Evolutionary conservation across 2,888 invertebrate genomes (phyloP), one percentile per base, ranked within the genome.

Genomic region (Patella pellucida): DNA sequence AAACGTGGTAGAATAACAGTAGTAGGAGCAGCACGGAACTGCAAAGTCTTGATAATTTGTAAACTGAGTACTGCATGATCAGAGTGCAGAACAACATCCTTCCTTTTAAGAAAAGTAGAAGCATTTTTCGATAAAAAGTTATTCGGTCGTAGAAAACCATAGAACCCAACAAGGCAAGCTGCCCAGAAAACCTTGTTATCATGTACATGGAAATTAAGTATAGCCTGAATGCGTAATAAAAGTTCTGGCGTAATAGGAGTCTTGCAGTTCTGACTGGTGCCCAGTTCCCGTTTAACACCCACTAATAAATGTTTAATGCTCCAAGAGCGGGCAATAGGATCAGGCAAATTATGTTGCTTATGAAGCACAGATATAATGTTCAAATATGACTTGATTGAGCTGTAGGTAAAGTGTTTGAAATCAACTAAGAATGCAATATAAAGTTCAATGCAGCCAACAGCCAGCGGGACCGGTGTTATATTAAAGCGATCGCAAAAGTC

Each of bases 291-390:
- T 54, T 54, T n/a, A 54, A 15, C 7, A 16, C 15, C 54, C 15
- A 54, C n/a, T 54, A 54, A 54, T 16, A 54, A n/a, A 54, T 54
- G 54, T 54, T 54, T 15, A n/a, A 54, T 54, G 15, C n/a, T 54
- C 54, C 54, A 54, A 54, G 16, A 54, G 54, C 1, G 15, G 15
- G 16, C 54, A 16, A 54, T 14, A 54, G 54, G 54, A 54, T 54
- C 16, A 54, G 15, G 15, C n/a, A 54, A 54, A 54, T n/a, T n/a
- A 54, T 54, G 15, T n/a, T 16, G 15, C n/a, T 54, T 54, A 54
- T 54, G 16, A 54, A 54, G 54, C 54, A 54, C 54, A 54, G 54
- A 54, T 54, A 54, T 54, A 54, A 54, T 54, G 54, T 54, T 54
- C 15, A 15, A n/a, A n/a, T 54, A 54, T 5, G 54, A 54, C 15